Conservation (phyloP, 2,113 vertebrate species). For the Anhinga rufa region DNA sequence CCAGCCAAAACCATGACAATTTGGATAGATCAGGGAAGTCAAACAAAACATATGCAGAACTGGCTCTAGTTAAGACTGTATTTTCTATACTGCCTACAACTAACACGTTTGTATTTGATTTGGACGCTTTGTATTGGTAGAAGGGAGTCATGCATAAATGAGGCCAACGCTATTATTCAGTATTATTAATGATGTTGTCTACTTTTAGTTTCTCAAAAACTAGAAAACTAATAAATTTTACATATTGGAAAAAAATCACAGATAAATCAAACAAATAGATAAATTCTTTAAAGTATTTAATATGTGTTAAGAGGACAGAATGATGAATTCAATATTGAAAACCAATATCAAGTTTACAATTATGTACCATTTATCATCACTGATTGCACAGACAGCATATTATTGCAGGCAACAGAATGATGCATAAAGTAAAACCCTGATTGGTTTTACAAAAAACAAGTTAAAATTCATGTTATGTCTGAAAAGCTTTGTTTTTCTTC, state of each 20-base stretch:
- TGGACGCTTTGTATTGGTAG: constrained; percentile 60
- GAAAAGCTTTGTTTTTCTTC: constrained; percentile 60
- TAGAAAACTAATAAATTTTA: constrained; percentile 80
- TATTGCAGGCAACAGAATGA: constrained; percentile 54
- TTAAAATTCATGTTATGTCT: constrained; percentile 63
- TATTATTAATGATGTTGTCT: constrained; percentile 77
- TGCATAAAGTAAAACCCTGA: constrained; percentile 69
- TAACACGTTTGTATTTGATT: constrained; percentile 65
- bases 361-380: constrained; percentile 78
- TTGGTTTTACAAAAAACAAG: constrained; percentile 56
- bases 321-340: constrained; percentile 84
- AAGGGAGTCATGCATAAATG: constrained; percentile 59
- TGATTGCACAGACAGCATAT: constrained; percentile 68
- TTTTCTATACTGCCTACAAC: constrained; percentile 22
- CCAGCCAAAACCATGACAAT: no score
- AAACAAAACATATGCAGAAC: not conserved
- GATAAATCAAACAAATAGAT: constrained; percentile 76
- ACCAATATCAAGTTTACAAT: constrained; percentile 81
- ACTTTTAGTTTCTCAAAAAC: constrained; percentile 71
- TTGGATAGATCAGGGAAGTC: not conserved
- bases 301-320: constrained; percentile 83
- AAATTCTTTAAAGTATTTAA: constrained; percentile 83
- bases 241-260: constrained; percentile 73
- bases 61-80: not conserved
- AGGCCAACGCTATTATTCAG: constrained; percentile 70